Base-by-base conservation (phyloP, 2,113 vertebrate genomes). In the Microcebus jonahi region DNA sequence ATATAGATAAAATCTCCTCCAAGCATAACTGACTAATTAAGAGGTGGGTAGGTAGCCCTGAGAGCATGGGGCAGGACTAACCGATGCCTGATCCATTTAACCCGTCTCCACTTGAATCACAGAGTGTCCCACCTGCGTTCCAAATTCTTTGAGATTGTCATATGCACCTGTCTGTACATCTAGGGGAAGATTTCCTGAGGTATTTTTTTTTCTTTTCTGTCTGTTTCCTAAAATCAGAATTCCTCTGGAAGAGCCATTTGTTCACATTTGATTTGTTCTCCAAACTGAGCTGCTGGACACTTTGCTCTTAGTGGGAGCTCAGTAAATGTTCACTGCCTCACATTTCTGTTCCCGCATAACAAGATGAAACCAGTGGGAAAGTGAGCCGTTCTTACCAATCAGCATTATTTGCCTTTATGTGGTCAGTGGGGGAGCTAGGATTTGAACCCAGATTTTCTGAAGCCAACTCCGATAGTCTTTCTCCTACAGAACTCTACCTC, bases 1-100 rank as follows among this genome's bases (percentile, higher is more conserved):
- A 36, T 67, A 36, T 7, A 71, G 39, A 88, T 91, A 86, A 90
- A 85, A 85, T 94, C 34, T 61, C 80, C 63, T 90, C 39, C 25
- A 61, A 77, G 88, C 39, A n/a, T 25, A 81, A 93, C 17, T 42
- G 5, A 87, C 65, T 83, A 84, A 93, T 86, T 81, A 67, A 73
- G 59, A 86, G 45, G 27, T 53, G 0, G 20, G 7, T 36, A 87
- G 77, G 77, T 18, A 63, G 57, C 36, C 36, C 53, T 31, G 21
- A 70, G 45, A 68, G 91, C 29, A 63, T 11, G 91, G 36, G 48
- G 6, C 15, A 55, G 53, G 12, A 13, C 29, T 17, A 7, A 91
- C 71, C 39, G 12, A 34, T 36, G 10, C 34, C 65, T 65, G 29
- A 29, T 8, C 27, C 10, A 8, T 10, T 53, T 76, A 42, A 36